Percentiles rank a stretch among this genome's conserved stretches.
Evolutionary conservation across 2,888 invertebrate species (phyloP).

Genomic region (Galerucella pusilla): DNA sequence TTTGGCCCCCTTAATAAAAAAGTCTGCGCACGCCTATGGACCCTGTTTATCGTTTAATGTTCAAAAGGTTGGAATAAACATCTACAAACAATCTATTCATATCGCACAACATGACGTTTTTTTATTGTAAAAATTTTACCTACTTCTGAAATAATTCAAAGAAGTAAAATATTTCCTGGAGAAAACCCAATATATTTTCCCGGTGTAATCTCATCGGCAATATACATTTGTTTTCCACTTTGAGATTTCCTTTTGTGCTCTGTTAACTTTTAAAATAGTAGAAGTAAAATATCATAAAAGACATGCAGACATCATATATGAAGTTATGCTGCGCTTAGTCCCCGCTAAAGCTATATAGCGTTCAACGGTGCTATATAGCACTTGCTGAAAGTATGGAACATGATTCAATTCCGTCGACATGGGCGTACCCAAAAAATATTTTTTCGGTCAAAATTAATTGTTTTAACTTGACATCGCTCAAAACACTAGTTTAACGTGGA

Average conservation of each 20-base stretch:
- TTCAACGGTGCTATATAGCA: conserved; percentile 12
- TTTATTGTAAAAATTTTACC: background rate
- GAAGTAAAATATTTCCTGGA: background rate
- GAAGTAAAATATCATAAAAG: conserved; percentile 31
- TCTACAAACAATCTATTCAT: background rate
- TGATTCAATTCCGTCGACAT: conserved; percentile 38
- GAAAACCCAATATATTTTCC: conserved; percentile 17
- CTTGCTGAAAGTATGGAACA: conserved; percentile 14
- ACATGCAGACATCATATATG: conserved; percentile 4
- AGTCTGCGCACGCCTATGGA: too few species aligned
- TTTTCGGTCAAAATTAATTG: background rate
- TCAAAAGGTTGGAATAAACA: background rate
- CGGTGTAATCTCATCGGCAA: conserved; percentile 9
- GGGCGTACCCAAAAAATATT: background rate
- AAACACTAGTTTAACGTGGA: too few species aligned
- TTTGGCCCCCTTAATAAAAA: too few species aligned
- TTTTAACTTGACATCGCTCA: too few species aligned
- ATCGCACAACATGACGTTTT: background rate
- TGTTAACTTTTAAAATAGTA: conserved; percentile 11
- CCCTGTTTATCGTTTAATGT: too few species aligned
- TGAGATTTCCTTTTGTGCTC: conserved; percentile 14
- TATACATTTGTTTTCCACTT: conserved; percentile 19
- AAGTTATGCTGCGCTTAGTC: conserved; percentile 15
- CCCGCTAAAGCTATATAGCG: conserved; percentile 8
- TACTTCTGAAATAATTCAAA: background rate